phyloP scores from a whole-genome alignment of 1,140 invertebrate species.

The Alviniconcha marisindica region DNA sequence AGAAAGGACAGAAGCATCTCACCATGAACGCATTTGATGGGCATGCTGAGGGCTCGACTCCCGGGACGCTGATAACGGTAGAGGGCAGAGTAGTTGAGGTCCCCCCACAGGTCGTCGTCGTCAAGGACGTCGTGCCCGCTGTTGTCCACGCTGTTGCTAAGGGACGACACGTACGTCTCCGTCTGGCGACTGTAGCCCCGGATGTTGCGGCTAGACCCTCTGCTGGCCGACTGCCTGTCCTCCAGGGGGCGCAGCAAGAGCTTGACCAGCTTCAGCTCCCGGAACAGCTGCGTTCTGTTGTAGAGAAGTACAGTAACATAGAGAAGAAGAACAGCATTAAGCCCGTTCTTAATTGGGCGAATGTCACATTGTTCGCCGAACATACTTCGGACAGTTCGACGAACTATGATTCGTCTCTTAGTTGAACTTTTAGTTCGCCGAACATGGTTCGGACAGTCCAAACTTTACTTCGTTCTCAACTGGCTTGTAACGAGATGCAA shows the following conservation, averaged over 20 bases:
- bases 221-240: conserved; percentile 68
- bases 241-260: conserved; percentile 72
- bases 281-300: conserved; percentile 71
- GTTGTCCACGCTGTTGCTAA: conserved; percentile 73
- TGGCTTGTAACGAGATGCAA: too few relatives aligned
- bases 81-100: conserved; percentile 62
- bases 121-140: conserved; percentile 64
- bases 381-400: too few relatives aligned
- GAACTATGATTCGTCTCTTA: too few relatives aligned
- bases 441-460: too few relatives aligned
- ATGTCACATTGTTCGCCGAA: too few relatives aligned
- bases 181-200: conserved; percentile 75
- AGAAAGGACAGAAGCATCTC: conserved; percentile 35
- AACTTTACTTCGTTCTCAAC: too few relatives aligned
- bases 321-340: too few relatives aligned
- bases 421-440: too few relatives aligned
- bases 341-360: too few relatives aligned
- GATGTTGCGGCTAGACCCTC: conserved; percentile 69
- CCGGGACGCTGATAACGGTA: conserved; percentile 70
- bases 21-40: conserved; percentile 54
- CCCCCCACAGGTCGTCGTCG: conserved; percentile 58
- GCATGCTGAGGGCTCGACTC: conserved; percentile 70
- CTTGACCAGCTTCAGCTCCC: conserved; percentile 75
- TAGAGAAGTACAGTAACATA: too few relatives aligned
- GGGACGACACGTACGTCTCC: conserved; percentile 69